Base-by-base conservation (phyloP, 1,140 invertebrate genomes). In the Apis cerana region DNA sequence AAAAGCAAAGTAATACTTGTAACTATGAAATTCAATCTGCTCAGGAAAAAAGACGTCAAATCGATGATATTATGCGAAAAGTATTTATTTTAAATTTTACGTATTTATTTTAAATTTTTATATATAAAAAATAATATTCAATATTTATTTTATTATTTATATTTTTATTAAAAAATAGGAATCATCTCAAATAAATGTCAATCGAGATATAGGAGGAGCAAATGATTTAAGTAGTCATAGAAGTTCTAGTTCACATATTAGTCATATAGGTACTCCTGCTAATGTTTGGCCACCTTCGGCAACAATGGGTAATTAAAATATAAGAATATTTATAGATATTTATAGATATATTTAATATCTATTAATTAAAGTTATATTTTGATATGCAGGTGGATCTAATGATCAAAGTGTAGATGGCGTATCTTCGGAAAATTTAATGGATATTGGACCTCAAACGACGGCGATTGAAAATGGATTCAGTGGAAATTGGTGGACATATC, bases 11-110 rank as follows among this genome's bases (percentile, higher is more conserved):
- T 68, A 90, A 90, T 72, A 88, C 87, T 43, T 56, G 58, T 52
- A 79, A 71, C 79, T 87, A 74, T 1, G 90, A 92, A 19, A 65
- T 76, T 61, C 88, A 91, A 50, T 84, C 86, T 43, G 69, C 74
- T 11, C 92, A 93, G 74, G 78, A 85, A 12, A 94, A 93, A 86
- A 88, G 87, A 69, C 84, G 89, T 52, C 91, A 92, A 78, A 77
- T 93, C 13, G 93, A 94, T 74, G 92, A 94, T 83, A 77, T 92
- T 50, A 88, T 93, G 82, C 85, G 89, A 67, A 94, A 94, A 91
- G 92, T 93, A 48, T 15, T 13, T 59, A 75, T 72, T 64, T 68
- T 48, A 58, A 72, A 23, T 68, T 59, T 54, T 21, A 33, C 33
- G 33, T 33, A 33, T 33, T 33, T 33, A 33, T 33, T 43, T 43